phyloP scores from a whole-genome alignment of 2,797 vertebrate species.

The Acrossocheilus wenchowensis region DNA sequence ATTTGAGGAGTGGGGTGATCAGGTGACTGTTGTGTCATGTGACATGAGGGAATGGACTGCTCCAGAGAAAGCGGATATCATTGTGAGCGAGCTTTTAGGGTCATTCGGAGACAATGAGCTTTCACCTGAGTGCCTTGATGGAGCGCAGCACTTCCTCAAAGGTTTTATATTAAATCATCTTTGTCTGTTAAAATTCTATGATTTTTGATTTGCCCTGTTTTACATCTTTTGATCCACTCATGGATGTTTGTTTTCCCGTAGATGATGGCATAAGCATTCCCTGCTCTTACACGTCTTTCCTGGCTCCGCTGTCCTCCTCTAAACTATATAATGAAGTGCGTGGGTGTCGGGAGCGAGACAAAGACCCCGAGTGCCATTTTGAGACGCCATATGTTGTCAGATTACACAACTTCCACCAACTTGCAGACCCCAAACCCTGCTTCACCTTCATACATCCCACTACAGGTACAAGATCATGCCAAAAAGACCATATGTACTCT shows the following conservation, averaged over 20 bases:
- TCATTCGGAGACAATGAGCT: constrained; percentile 95
- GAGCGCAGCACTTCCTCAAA: constrained; percentile 91
- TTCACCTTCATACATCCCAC: constrained; percentile 90
- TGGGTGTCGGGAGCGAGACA: constrained; percentile 90
- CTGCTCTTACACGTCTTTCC: constrained; percentile 88
- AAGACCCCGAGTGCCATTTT: constrained; percentile 92
- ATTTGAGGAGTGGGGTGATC: constrained; percentile 95
- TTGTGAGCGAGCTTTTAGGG: constrained; percentile 92
- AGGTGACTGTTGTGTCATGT: constrained; percentile 89
- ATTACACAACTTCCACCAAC: constrained; percentile 93
- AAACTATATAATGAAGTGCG: constrained; percentile 95
- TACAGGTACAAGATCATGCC: constrained; percentile 66
- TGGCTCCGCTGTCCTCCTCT: constrained; percentile 92
- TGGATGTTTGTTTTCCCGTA: constrained; percentile 50
- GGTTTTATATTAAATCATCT: constrained; percentile 66
- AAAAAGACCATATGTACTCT: neutral
- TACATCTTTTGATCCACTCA: neutral
- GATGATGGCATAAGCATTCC: constrained; percentile 92
- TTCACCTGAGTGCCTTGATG: constrained; percentile 92
- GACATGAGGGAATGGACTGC: constrained; percentile 94
- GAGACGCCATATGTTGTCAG: constrained; percentile 94
- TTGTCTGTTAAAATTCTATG: neutral
- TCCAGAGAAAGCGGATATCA: constrained; percentile 91
- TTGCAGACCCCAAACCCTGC: constrained; percentile 88
- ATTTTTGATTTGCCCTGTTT: neutral